Percentiles rank a stretch among this genome's conserved stretches.
Conservation (phyloP, 1,140 invertebrate species). For the Aphelinus certus region DNA sequence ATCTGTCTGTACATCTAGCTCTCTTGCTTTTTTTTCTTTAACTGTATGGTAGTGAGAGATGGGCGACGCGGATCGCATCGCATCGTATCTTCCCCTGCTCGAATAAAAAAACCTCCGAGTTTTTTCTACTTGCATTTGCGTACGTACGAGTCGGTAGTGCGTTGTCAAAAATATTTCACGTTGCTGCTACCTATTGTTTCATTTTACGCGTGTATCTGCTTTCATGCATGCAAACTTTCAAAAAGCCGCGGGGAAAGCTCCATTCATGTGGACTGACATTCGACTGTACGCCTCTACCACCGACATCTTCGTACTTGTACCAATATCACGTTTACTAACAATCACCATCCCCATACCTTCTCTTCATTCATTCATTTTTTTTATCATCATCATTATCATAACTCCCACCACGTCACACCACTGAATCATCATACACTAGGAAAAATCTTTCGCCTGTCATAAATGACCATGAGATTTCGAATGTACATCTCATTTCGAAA, state of each 20-base stretch:
- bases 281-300: neutral
- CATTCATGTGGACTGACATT: neutral
- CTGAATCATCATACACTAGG: neutral
- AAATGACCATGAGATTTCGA: slow-evolving; percentile 38
- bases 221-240: neutral
- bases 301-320: neutral
- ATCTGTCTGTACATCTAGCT: no score
- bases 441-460: slow-evolving; percentile 26
- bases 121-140: no score
- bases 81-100: no score
- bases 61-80: neutral
- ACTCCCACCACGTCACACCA: neutral
- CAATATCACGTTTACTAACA: no score
- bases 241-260: neutral
- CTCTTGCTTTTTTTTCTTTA: no score
- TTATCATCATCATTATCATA: slow-evolving; percentile 4
- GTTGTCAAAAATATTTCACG: neutral
- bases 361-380: neutral
- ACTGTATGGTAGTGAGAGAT: slow-evolving; percentile 2
- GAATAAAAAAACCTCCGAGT: no score
- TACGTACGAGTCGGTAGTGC: no score
- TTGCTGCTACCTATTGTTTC: neutral
- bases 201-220: neutral
- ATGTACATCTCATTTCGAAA: slow-evolving; percentile 33
- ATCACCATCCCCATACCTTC: no score